These are phyloP conservation scores for Melitaea athalia DNA, from an alignment of 2,888 invertebrate genomes.

Conservation along the genomic window DNA sequence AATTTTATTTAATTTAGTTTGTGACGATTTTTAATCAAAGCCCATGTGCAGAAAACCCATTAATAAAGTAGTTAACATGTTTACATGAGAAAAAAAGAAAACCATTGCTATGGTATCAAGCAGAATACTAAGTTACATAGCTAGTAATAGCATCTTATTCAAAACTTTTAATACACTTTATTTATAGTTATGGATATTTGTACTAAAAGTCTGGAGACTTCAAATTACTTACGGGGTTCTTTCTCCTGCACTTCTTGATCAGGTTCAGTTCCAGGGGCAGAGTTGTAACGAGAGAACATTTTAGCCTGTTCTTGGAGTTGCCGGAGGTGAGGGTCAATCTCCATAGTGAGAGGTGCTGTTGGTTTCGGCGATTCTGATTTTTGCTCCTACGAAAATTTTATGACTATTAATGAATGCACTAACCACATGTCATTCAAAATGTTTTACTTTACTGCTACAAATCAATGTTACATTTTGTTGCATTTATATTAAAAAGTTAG, in stretches of 20 bases:
- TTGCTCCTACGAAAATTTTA: slow-evolving; percentile 50
- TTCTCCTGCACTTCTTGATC: slow-evolving; percentile 62
- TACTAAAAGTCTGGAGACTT: not conserved
- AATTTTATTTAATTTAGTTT: too few relatives aligned
- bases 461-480: too few relatives aligned
- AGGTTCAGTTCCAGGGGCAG: slow-evolving; percentile 62
- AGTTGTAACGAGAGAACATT: slow-evolving; percentile 74
- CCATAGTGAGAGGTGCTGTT: slow-evolving; percentile 75
- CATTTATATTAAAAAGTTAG: too few relatives aligned
- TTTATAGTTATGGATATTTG: not conserved
- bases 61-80: too few relatives aligned
- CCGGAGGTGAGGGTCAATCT: slow-evolving; percentile 76
- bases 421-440: too few relatives aligned
- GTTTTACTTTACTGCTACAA: not conserved
- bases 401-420: slow-evolving; percentile 18
- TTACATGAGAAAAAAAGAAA: too few relatives aligned
- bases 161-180: too few relatives aligned
- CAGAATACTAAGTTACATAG: too few relatives aligned
- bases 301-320: slow-evolving; percentile 81
- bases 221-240: slow-evolving; percentile 66
- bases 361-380: slow-evolving; percentile 68
- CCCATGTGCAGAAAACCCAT: too few relatives aligned
- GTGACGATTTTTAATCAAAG: too few relatives aligned
- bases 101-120: too few relatives aligned
- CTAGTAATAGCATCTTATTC: too few relatives aligned